Percentiles rank a stretch among this genome's conserved stretches.
These are phyloP conservation scores for Volucella bombylans DNA, from an alignment of 2,888 invertebrate species.

Conservation along the genomic window DNA sequence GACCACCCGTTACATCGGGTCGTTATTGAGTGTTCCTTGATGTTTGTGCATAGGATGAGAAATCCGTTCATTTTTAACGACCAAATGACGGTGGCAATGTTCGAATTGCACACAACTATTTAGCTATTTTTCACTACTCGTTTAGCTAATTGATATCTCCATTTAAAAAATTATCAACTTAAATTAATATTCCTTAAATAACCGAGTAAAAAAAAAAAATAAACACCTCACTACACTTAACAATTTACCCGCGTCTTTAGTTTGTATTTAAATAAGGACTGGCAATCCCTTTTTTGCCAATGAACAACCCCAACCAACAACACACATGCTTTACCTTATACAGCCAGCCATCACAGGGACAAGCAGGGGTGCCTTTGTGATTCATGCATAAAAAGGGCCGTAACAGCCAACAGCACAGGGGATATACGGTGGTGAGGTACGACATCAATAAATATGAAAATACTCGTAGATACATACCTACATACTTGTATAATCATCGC, in stretches of 20 bases:
- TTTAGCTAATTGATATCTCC: no score
- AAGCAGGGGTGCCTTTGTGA: conserved; percentile 20
- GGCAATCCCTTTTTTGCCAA: no score
- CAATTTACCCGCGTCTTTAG: conserved; percentile 6
- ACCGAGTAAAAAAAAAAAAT: not conserved
- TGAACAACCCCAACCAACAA: not conserved
- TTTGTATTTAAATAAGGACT: no score
- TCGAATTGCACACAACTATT: no score
- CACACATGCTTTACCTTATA: not conserved
- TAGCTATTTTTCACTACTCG: no score
- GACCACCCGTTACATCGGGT: no score
- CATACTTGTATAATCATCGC: no score
- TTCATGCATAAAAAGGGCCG: conserved; percentile 24
- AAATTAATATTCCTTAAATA: not conserved
- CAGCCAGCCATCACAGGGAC: not conserved
- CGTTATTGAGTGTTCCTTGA: no score
- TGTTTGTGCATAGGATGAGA: no score
- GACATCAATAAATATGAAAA: conserved; percentile 23
- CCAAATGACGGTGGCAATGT: no score
- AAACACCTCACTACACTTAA: conserved; percentile 5
- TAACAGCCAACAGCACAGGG: conserved; percentile 5
- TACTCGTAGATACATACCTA: not conserved
- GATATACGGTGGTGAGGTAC: not conserved
- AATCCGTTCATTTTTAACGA: no score
- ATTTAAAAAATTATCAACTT: no score